A percentile compares a stretch with the other conserved stretches of the same genome.
Evolutionary conservation across 2,113 vertebrate species (phyloP).

Genomic region (Phalacrocorax pelagicus): DNA sequence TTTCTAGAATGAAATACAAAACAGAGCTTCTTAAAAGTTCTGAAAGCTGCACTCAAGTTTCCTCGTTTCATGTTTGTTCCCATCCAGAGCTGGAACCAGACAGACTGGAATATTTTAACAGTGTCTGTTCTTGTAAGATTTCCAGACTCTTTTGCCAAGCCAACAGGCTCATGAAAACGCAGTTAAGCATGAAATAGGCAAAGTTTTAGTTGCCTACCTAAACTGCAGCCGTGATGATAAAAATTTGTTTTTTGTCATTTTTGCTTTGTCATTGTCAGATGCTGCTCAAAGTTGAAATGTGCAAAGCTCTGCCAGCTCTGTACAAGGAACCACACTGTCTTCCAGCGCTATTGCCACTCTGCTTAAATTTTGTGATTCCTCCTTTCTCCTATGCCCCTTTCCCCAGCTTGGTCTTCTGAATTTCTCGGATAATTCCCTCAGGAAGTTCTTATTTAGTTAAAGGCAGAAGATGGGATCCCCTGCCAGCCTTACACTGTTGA

Average conservation of each 20-base stretch:
- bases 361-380: not conserved
- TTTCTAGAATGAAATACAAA: slow-evolving; percentile 45
- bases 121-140: slow-evolving; percentile 46
- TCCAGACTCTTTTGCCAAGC: slow-evolving; percentile 43
- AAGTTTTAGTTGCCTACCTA: slow-evolving; percentile 48
- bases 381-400: not conserved
- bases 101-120: slow-evolving; percentile 29
- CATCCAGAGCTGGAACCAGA: slow-evolving; percentile 28
- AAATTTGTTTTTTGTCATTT: not conserved
- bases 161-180: slow-evolving; percentile 36
- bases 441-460: not conserved
- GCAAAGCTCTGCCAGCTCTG: not conserved
- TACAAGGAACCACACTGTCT: not conserved
- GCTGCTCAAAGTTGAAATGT: slow-evolving; percentile 14
- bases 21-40: slow-evolving; percentile 15
- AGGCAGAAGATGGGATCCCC: not conserved
- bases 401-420: not conserved
- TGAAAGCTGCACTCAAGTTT: slow-evolving; percentile 5
- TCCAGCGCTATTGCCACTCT: not conserved
- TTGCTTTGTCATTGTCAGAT: slow-evolving; percentile 44
- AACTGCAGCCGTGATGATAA: not conserved
- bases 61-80: slow-evolving; percentile 15
- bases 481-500: not conserved
- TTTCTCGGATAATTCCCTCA: not conserved
- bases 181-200: slow-evolving; percentile 44